Percentiles rank a stretch among this genome's conserved stretches.
These are phyloP conservation scores for Pseudotriccus pelzelni DNA, from an alignment of 2,797 vertebrate genomes.

Conservation along the genomic window DNA sequence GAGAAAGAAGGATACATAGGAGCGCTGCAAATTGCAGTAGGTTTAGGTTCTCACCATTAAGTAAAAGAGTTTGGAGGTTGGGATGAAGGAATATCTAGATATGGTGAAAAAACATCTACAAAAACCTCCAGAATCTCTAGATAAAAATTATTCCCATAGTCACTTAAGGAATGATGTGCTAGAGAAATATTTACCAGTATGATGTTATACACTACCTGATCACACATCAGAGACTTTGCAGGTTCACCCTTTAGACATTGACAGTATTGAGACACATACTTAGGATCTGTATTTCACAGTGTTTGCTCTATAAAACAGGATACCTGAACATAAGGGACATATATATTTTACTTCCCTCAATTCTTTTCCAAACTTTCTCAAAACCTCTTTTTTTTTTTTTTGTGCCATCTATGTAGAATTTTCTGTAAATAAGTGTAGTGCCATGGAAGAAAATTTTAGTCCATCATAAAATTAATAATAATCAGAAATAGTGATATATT, in stretches of 20 bases:
- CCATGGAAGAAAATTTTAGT: neutral
- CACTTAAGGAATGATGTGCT: neutral
- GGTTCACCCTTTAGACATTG: neutral
- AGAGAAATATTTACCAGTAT: neutral
- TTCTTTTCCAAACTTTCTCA: neutral
- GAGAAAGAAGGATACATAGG: neutral
- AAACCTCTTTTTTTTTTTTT: neutral
- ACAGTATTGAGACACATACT: neutral
- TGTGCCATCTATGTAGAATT: neutral
- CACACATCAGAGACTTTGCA: neutral
- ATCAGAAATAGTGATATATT: neutral
- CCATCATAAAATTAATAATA: neutral
- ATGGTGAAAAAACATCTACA: neutral
- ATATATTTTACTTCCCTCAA: neutral
- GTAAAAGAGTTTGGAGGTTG: accelerated
- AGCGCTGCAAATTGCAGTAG: neutral
- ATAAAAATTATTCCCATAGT: neutral
- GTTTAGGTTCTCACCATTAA: neutral
- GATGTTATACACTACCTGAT: neutral
- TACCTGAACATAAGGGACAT: neutral
- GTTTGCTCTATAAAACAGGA: neutral
- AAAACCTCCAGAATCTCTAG: accelerated
- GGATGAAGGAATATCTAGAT: neutral
- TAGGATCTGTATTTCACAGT: neutral
- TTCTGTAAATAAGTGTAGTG: neutral